Base-by-base conservation (phyloP, 2,797 vertebrate species). In the Sebastes kiyomatsui region DNA sequence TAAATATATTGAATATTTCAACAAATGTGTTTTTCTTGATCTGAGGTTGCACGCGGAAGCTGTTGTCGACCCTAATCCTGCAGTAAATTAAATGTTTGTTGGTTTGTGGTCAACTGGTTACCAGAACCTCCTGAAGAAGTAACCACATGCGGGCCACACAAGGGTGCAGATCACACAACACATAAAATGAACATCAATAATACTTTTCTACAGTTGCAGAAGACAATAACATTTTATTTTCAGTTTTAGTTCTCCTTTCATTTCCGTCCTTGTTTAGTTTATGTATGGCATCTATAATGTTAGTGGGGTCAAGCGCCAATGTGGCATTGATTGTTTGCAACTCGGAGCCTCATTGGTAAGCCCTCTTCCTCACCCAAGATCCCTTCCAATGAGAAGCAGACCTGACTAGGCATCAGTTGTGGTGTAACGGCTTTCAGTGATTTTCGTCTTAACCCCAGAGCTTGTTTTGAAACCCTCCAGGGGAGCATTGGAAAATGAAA, bases 371-470 rank as follows among this genome's bases (percentile, higher is more conserved):
- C 78, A 80, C 77, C 85, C 67, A 84, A 72, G 74, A 90, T 73
- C 81, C 52, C 52, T 35, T 66, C 70, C 89, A 94, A 94, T 88
- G 82, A 95, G 90, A 93, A 94, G 86, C 94, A 96, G 94, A 90
- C 86, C 77, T 83, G 73, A 79, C 77, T 13, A 73, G 72, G 83
- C 84, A 90, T 92, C 87, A 83, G 64, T 88, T 93, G 93, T 90
- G 88, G 86, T 90, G 87, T 74, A 89, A 92, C 82, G 65, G 90
- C 87, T 94, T 88, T 91, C 67, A 76, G 85, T 80, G 81, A 93
- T 91, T 93, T 92, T 81, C 65, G 69, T 90, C 85, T 84, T 88
- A 92, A 91, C 91, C 90, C 77, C 83, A 70, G 35, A 90, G 81
- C 83, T 92, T 92, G 86, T 93, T 93, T 90, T 81, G 38, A 93